Percentiles rank a stretch among this genome's conserved stretches.
Evolutionary conservation across 23 tunicate species (phyloP).

Genomic region (Trididemnum miniatum): DNA sequence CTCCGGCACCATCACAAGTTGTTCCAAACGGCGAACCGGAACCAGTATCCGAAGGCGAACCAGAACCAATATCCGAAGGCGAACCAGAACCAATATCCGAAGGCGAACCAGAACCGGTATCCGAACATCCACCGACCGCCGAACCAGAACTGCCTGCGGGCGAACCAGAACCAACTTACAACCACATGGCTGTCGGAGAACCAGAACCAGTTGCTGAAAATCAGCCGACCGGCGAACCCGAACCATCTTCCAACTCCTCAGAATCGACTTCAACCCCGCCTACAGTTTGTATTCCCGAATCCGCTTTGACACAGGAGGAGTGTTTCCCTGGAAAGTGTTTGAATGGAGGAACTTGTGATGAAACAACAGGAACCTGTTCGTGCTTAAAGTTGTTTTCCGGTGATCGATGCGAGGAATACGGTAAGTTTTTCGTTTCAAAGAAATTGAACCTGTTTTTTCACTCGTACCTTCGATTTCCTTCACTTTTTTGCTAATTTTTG

Average conservation of each 20-base stretch:
- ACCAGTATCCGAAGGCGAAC: constrained; percentile 26
- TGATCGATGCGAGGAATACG: constrained; percentile 51
- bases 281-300: constrained; percentile 19
- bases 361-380: constrained; percentile 46
- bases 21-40: constrained; percentile 41
- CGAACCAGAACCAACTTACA: constrained; percentile 32
- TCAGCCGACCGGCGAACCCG: constrained; percentile 18
- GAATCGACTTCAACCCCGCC: background rate
- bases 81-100: constrained; percentile 43
- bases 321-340: constrained; percentile 73
- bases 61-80: constrained; percentile 41
- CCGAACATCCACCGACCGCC: constrained; percentile 26
- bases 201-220: constrained; percentile 33
- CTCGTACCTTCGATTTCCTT: no score
- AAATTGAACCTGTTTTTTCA: no score
- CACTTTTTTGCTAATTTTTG: no score
- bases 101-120: constrained; percentile 18
- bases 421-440: no score
- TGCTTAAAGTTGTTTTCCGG: constrained; percentile 67
- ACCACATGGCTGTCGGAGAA: constrained; percentile 32
- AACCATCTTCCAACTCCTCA: background rate
- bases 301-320: constrained; percentile 6
- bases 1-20: constrained; percentile 21
- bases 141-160: constrained; percentile 32
- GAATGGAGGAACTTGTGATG: constrained; percentile 73